Evolutionary conservation across 2,888 invertebrate species (phyloP), one percentile per base, ranked within the genome.

Genomic region (Amphipyra berbera): DNA sequence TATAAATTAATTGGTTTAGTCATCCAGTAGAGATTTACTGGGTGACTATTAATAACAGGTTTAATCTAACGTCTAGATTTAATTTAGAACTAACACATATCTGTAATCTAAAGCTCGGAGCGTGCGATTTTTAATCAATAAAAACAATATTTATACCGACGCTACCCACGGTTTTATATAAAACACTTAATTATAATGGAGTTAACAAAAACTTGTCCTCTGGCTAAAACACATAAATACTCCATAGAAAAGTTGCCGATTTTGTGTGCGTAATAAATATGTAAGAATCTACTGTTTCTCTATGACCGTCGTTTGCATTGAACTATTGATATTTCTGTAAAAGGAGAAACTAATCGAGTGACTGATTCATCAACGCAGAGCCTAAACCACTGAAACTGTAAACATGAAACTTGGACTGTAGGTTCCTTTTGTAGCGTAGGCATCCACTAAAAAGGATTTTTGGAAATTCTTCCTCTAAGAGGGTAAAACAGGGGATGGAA

Each of bases 211-310:
- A 82, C 58, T 56, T 54, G n/a, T 88, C 90, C 88, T 55, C 61
- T 37, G 77, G 90, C 89, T 13, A 38, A 67, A 68, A 74, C 76
- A 86, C 88, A 90, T 90, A 88, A 90, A 89, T 91, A 54, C 84
- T 82, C 76, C 75, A 74, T 79, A 82, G 81, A 86, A 87, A 89
- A 88, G 78, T 83, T 76, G 86, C 79, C 83, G 86, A 87, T 89
- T 89, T 82, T 75, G 82, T 86, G 84, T 88, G 82, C 40, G 50
- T 53, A 52, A 42, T 60, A 60, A 45, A 35, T 57, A 50, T 49
- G 57, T 59, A n/a, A n/a, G n/a, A n/a, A 33, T 41, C 35, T 14
- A 30, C 2, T 53, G 0, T 12, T 47, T 61, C 21, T 57, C 15
- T 62, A 9, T 42, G 55, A 52, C 35, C 47, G 46, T 67, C 13